Base-by-base conservation (phyloP, 2,888 invertebrate genomes). In the Tromatobia lineatoria region DNA sequence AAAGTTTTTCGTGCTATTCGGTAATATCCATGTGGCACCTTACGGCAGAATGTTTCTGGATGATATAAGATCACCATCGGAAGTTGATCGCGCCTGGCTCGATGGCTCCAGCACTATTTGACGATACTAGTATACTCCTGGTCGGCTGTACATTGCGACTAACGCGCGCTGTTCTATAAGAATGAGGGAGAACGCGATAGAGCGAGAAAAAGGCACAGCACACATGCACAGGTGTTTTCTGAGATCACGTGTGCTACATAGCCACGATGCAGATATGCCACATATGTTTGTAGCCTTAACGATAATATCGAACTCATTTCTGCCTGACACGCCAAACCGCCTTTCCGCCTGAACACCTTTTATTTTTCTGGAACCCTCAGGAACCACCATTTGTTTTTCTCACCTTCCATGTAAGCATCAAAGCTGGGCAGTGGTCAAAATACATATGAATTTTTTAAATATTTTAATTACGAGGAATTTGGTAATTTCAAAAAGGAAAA, bases 151-250 rank as follows among this genome's bases (percentile, higher is more conserved):
- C 64, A 64, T n/a, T 3, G 29, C 59, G 15, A 59, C n/a, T 59
- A 47, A 45, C 47, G 47, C 87, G 87, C 86, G 83, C 82, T 87
- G 75, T 11, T 1, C 7, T 15, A 8, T 2, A 34, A 75, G 45
- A 42, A 57, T 45, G 57, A 77, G 57, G 64, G 13, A 67, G 38
- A 74, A 45, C 15, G 47, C 25, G 64, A 47, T 18, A 25, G 38
- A 73, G 61, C 34, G 66, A 66, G 45, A 23, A 66, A 66, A 42
- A 66, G 42, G 88, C 78, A 87, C 88, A 89, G 81, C 87, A 89
- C 92, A 90, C 91, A 90, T 91, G 91, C 90, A 93, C 93, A 93
- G 93, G 93, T 93, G 93, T 93, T 93, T 91, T 90, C 88, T 87
- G 81, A 85, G 91, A 91, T 93, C 92, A 92, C 91, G 91, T 92